These are phyloP conservation scores for Frankliniella fusca DNA, from an alignment of 2,888 invertebrate species.

Conservation along the genomic window DNA sequence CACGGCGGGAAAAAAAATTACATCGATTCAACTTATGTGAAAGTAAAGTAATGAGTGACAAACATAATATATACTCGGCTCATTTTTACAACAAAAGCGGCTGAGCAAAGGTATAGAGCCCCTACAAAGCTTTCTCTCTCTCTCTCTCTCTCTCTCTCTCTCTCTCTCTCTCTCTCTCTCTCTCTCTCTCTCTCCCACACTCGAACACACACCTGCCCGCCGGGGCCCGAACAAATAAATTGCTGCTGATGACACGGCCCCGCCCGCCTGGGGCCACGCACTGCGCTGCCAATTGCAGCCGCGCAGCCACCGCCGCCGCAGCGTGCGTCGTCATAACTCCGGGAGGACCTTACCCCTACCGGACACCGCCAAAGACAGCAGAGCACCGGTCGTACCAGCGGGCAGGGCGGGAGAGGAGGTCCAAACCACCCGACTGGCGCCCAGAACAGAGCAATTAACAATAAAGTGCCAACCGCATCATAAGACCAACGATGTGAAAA, in stretches of 20 bases:
- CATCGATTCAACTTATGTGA: too few species aligned
- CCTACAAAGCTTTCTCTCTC: too few species aligned
- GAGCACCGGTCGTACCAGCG: not conserved
- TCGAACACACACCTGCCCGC: not conserved
- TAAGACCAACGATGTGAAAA: not conserved
- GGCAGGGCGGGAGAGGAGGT: too few species aligned
- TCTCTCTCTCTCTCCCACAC: too few species aligned
- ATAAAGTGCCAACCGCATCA: conserved; percentile 18
- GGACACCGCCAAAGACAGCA: not conserved
- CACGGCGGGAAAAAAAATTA: too few species aligned
- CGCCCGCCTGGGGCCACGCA: too few species aligned
- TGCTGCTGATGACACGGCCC: conserved; percentile 1
- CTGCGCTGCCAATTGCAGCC: not conserved
- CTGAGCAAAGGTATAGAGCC: too few species aligned
- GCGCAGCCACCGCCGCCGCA: not conserved
- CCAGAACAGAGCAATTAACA: conserved; percentile 10
- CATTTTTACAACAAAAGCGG: too few species aligned
- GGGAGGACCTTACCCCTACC: not conserved
- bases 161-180: too few species aligned
- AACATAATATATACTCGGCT: too few species aligned
- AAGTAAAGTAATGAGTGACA: too few species aligned
- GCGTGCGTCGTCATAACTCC: not conserved
- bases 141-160: too few species aligned
- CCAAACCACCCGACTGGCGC: not conserved
- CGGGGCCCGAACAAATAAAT: conserved; percentile 1